phyloP scores from a whole-genome alignment of 2,797 vertebrate genomes.

The Ctenopoma multispine region DNA sequence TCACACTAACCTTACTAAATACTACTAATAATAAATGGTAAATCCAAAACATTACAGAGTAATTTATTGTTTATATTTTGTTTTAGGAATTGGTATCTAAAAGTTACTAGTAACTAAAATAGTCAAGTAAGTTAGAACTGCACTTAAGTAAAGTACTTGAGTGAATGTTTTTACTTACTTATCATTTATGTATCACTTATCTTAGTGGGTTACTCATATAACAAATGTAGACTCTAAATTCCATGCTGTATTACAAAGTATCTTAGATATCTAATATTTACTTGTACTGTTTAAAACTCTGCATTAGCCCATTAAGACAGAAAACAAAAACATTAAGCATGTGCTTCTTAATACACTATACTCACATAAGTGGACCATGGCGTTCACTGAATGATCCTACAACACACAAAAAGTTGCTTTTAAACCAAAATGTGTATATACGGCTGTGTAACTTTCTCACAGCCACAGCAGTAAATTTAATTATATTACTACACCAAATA shows the following conservation, averaged over 20 bases:
- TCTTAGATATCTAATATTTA: background rate
- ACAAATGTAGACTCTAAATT: background rate
- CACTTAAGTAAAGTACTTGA: too few species aligned
- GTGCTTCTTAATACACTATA: conserved; percentile 35
- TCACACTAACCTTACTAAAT: too few species aligned
- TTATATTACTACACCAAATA: background rate
- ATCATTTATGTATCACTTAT: too few species aligned
- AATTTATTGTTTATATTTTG: too few species aligned
- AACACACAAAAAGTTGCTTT: conserved; percentile 28
- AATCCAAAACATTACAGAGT: too few species aligned
- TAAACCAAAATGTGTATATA: background rate
- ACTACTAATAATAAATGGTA: too few species aligned
- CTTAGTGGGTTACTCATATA: background rate
- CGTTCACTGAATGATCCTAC: conserved; percentile 54
- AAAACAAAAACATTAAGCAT: background rate
- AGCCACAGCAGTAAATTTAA: background rate
- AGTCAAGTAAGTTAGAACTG: too few species aligned
- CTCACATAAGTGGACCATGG: conserved; percentile 87
- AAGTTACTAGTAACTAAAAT: too few species aligned
- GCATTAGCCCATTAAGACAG: background rate
- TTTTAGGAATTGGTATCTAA: too few species aligned
- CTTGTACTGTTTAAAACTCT: background rate
- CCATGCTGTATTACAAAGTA: too few species aligned
- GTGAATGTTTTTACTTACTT: too few species aligned
- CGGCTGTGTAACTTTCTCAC: too few species aligned